Evolutionary conservation across 2,797 vertebrate genomes (phyloP).

Genomic region (Centropyge bicolor): DNA sequence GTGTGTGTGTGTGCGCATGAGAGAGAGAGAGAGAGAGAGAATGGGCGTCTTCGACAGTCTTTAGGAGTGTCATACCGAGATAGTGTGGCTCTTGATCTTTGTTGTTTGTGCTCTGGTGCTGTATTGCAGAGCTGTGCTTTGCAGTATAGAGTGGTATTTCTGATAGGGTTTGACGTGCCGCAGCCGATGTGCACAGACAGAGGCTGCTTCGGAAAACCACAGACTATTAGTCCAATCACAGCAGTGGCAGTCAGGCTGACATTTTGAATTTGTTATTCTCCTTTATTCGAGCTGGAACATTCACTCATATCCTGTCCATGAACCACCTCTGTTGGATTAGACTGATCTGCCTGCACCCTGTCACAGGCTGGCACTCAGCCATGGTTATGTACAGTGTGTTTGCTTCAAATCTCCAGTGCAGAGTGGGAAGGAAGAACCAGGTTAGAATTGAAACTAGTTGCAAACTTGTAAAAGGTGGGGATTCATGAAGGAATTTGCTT

Average conservation of each 20-base stretch:
- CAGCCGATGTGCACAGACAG: slow-evolving; percentile 72
- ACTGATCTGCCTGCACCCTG: slow-evolving; percentile 48
- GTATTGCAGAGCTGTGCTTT: slow-evolving; percentile 64
- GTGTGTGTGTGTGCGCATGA: neutral
- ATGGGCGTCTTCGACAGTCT: slow-evolving; percentile 58
- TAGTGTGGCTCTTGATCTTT: slow-evolving; percentile 70
- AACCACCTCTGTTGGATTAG: slow-evolving; percentile 66
- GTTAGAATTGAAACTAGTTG: neutral
- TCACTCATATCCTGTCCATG: slow-evolving; percentile 68
- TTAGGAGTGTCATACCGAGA: slow-evolving; percentile 65
- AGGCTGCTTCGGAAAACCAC: slow-evolving; percentile 67
- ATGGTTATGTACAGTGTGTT: slow-evolving; percentile 29
- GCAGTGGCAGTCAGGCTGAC: slow-evolving; percentile 80
- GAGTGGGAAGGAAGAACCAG: neutral
- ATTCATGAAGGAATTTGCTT: neutral
- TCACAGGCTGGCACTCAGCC: slow-evolving; percentile 36
- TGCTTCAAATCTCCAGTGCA: slow-evolving; percentile 20
- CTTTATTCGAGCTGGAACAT: slow-evolving; percentile 60
- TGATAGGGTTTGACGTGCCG: slow-evolving; percentile 74
- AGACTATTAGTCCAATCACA: slow-evolving; percentile 83
- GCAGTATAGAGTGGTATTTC: slow-evolving; percentile 63
- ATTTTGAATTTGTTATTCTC: slow-evolving; percentile 78
- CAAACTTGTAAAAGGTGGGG: neutral
- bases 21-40: slow-evolving; percentile 24
- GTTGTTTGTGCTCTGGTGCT: slow-evolving; percentile 65